These are phyloP conservation scores for Oryzias dopingdopingensis DNA, from an alignment of 2,797 vertebrate genomes.

Conservation along the genomic window DNA sequence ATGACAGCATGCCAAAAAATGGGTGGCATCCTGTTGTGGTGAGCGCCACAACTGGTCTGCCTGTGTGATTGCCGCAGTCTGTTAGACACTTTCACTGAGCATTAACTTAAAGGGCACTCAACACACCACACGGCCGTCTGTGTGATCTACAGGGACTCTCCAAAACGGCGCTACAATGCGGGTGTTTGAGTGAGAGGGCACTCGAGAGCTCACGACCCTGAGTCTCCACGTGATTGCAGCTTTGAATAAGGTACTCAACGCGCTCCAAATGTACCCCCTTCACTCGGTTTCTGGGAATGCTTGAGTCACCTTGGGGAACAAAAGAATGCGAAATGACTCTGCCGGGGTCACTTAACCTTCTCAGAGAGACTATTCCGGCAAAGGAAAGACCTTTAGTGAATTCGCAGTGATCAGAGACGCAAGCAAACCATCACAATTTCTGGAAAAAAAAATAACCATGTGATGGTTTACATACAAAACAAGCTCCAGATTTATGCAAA, in stretches of 20 bases:
- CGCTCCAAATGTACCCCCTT: conserved; percentile 51
- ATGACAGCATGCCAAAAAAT: conserved; percentile 63
- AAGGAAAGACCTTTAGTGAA: conserved; percentile 37
- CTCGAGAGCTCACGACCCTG: conserved; percentile 55
- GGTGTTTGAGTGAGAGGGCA: conserved; percentile 51
- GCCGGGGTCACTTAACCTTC: conserved; percentile 61
- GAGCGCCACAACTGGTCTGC: conserved; percentile 40
- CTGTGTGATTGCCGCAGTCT: conserved; percentile 51
- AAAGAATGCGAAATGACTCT: conserved; percentile 64
- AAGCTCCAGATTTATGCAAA: too few species aligned
- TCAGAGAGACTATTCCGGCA: conserved; percentile 17
- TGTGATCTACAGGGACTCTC: conserved; percentile 58
- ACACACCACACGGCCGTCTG: conserved; percentile 39
- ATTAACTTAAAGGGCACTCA: conserved; percentile 66
- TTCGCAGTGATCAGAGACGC: conserved; percentile 37
- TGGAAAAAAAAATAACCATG: conserved; percentile 22
- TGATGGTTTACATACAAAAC: neutral
- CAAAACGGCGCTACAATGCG: conserved; percentile 30
- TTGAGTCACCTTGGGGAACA: conserved; percentile 58
- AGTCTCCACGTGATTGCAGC: conserved; percentile 59
- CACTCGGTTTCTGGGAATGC: conserved; percentile 33
- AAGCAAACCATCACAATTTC: conserved; percentile 11
- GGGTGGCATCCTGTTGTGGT: conserved; percentile 49
- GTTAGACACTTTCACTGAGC: conserved; percentile 59
- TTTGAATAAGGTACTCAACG: conserved; percentile 51